A percentile compares a stretch with the other conserved stretches of the same genome.
These are phyloP conservation scores for Typhlichthys eigenmanni DNA, from an alignment of 2,797 vertebrate genomes.

Conservation along the genomic window DNA sequence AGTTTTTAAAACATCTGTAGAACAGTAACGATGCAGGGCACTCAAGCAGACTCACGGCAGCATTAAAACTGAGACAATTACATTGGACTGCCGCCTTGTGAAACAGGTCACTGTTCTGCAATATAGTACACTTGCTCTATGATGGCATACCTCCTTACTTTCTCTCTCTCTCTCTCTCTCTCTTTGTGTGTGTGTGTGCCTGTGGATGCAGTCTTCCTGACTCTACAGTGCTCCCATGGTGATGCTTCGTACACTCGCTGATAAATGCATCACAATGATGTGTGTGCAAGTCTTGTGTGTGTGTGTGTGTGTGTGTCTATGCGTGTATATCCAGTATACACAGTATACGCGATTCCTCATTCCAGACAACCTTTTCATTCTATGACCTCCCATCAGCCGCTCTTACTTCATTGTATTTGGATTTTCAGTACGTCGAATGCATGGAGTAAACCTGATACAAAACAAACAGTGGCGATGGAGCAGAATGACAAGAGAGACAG, in stretches of 20 bases:
- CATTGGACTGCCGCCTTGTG: slow-evolving; percentile 53
- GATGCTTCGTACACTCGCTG: slow-evolving; percentile 60
- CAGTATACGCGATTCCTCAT: slow-evolving; percentile 13
- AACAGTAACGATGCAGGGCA: slow-evolving; percentile 13
- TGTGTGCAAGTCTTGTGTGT: not conserved
- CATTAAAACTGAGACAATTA: slow-evolving; percentile 45
- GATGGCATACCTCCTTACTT: slow-evolving; percentile 60
- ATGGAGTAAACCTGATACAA: not conserved
- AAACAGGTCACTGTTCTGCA: slow-evolving; percentile 60
- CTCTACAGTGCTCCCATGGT: slow-evolving; percentile 47
- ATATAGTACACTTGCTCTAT: slow-evolving; percentile 38
- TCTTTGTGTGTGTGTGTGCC: slow-evolving; percentile 30
- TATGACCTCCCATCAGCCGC: slow-evolving; percentile 30
- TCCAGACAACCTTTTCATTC: slow-evolving; percentile 38
- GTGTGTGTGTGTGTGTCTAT: not conserved
- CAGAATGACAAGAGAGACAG: slow-evolving; percentile 8
- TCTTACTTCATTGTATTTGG: slow-evolving; percentile 6
- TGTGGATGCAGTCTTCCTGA: slow-evolving; percentile 51
- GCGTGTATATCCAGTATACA: not conserved
- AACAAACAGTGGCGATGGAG: not conserved
- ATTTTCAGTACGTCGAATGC: too few relatives aligned
- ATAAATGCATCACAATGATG: slow-evolving; percentile 43
- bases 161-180: slow-evolving; percentile 12
- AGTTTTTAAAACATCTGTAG: not conserved
- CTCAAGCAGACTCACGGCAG: slow-evolving; percentile 25